These are phyloP conservation scores for Ochropleura plecta DNA, from an alignment of 2,888 invertebrate species.

Conservation along the genomic window DNA sequence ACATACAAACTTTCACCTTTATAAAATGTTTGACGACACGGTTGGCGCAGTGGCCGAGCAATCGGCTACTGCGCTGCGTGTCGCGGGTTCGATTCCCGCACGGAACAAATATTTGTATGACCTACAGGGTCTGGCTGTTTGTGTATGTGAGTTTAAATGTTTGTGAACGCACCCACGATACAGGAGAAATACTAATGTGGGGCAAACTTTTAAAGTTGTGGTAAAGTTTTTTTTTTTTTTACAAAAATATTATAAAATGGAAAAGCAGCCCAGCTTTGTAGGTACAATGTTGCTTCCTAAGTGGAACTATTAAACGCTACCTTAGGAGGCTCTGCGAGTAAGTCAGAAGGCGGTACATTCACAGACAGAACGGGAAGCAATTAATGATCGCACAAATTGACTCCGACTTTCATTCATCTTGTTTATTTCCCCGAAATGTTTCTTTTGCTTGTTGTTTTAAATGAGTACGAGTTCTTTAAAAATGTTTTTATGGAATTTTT, in stretches of 20 bases:
- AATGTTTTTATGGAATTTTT: slow-evolving; percentile 1
- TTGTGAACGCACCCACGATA: no score
- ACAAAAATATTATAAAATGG: not conserved
- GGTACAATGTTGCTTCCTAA: not conserved
- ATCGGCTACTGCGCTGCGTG: no score
- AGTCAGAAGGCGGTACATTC: slow-evolving; percentile 17
- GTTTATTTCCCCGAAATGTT: slow-evolving; percentile 38
- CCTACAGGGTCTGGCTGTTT: no score
- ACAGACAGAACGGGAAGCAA: slow-evolving; percentile 39
- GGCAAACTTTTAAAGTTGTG: no score
- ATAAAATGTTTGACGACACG: no score
- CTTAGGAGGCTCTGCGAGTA: not conserved
- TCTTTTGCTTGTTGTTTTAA: slow-evolving; percentile 31
- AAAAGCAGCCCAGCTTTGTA: not conserved
- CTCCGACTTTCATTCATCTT: slow-evolving; percentile 34
- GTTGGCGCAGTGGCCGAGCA: no score
- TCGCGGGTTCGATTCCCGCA: no score
- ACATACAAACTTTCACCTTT: no score
- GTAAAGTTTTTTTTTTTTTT: not conserved
- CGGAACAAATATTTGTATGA: no score
- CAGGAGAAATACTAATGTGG: no score
- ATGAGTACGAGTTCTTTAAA: slow-evolving; percentile 10
- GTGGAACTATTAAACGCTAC: slow-evolving; percentile 1
- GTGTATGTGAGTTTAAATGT: no score
- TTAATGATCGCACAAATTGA: slow-evolving; percentile 51